phyloP scores from a whole-genome alignment of 1,140 invertebrate genomes.

The Drosophila willistoni region DNA sequence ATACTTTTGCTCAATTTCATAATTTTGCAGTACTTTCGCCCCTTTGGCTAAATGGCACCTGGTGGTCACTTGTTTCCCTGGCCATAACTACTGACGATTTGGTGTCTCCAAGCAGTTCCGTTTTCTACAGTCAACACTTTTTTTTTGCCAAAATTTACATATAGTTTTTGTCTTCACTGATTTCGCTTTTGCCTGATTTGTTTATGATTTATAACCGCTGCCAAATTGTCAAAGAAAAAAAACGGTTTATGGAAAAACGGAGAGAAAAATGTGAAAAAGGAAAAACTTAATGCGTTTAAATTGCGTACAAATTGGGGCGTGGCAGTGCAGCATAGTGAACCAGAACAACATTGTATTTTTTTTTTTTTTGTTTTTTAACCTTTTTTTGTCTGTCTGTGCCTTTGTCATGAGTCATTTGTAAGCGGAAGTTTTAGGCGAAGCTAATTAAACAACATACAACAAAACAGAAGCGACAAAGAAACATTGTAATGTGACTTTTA shows the following conservation, averaged over 20 bases:
- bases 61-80: constrained; percentile 19
- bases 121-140: constrained; percentile 62
- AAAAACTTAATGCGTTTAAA: constrained; percentile 69
- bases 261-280: constrained; percentile 24
- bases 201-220: constrained; percentile 62
- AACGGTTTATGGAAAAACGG: constrained; percentile 36
- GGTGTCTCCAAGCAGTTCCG: constrained; percentile 53
- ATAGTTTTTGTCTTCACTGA: constrained; percentile 21
- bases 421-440: constrained; percentile 71
- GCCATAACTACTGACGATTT: constrained; percentile 9
- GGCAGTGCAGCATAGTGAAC: constrained; percentile 18
- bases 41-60: constrained; percentile 39
- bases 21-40: constrained; percentile 62
- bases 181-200: constrained; percentile 25
- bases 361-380: constrained; percentile 5
- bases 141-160: constrained; percentile 57
- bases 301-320: constrained; percentile 54
- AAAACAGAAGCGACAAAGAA: constrained; percentile 30
- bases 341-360: background rate
- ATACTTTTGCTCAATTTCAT: constrained; percentile 33
- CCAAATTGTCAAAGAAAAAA: constrained; percentile 65
- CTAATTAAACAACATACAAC: constrained; percentile 40
- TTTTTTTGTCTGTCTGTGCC: background rate
- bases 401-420: constrained; percentile 14
- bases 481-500: background rate